Percentiles rank a stretch among this genome's conserved stretches.
Conservation (phyloP, 2,113 vertebrate genomes). For the Bufo gargarizans region DNA sequence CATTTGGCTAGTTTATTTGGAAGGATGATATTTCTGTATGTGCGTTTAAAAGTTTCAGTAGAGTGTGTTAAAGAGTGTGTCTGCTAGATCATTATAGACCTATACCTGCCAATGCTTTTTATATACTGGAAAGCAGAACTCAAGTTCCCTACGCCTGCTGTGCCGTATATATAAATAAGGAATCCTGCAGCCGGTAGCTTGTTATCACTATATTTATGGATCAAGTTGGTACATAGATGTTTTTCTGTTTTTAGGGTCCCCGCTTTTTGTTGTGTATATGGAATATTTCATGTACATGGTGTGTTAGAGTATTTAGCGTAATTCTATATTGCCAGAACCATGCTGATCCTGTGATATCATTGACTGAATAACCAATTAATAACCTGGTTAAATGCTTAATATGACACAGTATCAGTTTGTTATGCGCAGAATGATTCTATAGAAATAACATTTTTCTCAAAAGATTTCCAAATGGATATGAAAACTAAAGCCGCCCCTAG, state of each 20-base stretch:
- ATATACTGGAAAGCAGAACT: neutral
- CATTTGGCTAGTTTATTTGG: neutral
- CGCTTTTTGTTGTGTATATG: neutral
- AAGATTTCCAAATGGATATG: neutral
- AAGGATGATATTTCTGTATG: neutral
- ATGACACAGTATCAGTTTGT: neutral
- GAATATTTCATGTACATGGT: neutral
- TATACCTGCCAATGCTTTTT: neutral
- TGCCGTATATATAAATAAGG: neutral
- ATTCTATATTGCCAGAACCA: neutral
- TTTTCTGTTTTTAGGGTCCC: neutral
- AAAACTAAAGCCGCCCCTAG: neutral
- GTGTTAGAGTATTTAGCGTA: neutral
- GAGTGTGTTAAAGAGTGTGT: neutral
- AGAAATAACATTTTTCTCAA: neutral
- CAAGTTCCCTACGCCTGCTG: neutral
- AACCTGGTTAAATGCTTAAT: neutral
- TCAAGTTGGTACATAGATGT: neutral
- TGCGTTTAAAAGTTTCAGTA: neutral
- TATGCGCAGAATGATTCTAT: neutral
- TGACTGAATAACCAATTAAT: neutral
- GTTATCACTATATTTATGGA: neutral
- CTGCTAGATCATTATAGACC: neutral
- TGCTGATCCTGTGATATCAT: neutral
- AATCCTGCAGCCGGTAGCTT: neutral